Base-by-base conservation (phyloP, 2,888 invertebrate species). In the Dryococelus australis region DNA sequence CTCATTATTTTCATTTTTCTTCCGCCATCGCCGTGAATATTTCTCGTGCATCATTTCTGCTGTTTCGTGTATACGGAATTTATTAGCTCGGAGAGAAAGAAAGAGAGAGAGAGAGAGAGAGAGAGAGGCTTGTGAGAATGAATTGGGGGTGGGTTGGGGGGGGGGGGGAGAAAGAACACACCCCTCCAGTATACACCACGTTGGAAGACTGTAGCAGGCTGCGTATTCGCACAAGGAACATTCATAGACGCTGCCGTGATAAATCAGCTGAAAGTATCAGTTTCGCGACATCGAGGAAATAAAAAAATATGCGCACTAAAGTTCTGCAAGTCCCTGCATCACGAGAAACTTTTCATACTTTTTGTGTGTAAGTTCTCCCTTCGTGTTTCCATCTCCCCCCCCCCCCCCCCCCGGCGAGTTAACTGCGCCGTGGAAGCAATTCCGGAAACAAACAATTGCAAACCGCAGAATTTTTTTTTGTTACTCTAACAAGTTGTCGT, bases 1-100 rank as follows among this genome's bases (percentile, higher is more conserved):
- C 28, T 83, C 83, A 83, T 83, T 83, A 83, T 83, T 83, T 83
- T 83, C 83, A 83, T 83, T 83, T 83, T 65, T 65, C 65, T 65
- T 65, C 65, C 65, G 65, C 65, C 65, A 65, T 24, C 65, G 65
- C 65, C 65, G 65, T 8, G 65, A 65, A 65, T 65, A 65, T 65
- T 65, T 65, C 65, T 65, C 65, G 1, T 6, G 65, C 65, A 65
- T 65, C 65, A 65, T 65, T 65, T n/a, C 65, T n/a, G n/a, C 65
- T 65, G n/a, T 65, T 65, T 65, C 65, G 65, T n/a, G 65, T 65
- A 65, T 65, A 65, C 65, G 24, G 24, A n/a, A 65, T 65, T 65
- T 65, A 65, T 65, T 65, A 65, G 65, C 65, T 65, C 65, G 8
- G 65, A n/a, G 65, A 65, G 6, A n/a, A 0, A 65, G n/a, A 65